Evolutionary conservation across 2,888 invertebrate genomes (phyloP).

Genomic region (Dicyrtoma fusca): DNA sequence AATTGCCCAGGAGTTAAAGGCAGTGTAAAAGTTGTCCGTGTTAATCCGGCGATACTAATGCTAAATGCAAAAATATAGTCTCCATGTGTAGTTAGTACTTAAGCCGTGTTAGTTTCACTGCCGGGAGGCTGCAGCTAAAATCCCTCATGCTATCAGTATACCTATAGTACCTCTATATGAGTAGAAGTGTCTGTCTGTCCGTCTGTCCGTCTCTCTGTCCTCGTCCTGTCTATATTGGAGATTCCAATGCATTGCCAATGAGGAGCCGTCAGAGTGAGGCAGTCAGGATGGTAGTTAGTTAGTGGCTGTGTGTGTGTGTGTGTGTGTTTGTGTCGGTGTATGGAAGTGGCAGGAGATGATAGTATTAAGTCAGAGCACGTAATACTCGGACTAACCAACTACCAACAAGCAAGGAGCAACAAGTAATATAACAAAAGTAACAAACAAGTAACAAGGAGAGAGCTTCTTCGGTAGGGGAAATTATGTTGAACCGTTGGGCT

Average conservation of each 20-base stretch:
- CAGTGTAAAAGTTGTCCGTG: no score
- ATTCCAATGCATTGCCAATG: no score
- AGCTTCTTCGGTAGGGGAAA: no score
- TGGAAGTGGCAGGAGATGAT: conserved; percentile 3
- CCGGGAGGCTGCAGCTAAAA: background rate
- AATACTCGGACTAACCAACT: background rate
- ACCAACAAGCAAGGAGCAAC: conserved; percentile 3
- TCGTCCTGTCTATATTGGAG: no score
- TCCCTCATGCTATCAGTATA: background rate
- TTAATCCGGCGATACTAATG: no score
- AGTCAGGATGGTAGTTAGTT: background rate
- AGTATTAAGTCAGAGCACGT: conserved; percentile 23
- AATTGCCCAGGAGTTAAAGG: no score
- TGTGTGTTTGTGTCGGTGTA: background rate
- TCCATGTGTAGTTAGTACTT: background rate
- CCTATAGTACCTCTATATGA: background rate
- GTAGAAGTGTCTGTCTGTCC: no score
- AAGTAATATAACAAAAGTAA: background rate
- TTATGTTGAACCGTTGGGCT: no score
- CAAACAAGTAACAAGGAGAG: background rate
- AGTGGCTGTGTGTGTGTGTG: conserved; percentile 1
- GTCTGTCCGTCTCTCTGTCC: no score
- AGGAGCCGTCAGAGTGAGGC: no score
- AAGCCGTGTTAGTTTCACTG: background rate
- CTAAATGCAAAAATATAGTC: background rate